phyloP scores from a whole-genome alignment of 1,140 invertebrate genomes.

The Stenopsyche tienmushanensis region DNA sequence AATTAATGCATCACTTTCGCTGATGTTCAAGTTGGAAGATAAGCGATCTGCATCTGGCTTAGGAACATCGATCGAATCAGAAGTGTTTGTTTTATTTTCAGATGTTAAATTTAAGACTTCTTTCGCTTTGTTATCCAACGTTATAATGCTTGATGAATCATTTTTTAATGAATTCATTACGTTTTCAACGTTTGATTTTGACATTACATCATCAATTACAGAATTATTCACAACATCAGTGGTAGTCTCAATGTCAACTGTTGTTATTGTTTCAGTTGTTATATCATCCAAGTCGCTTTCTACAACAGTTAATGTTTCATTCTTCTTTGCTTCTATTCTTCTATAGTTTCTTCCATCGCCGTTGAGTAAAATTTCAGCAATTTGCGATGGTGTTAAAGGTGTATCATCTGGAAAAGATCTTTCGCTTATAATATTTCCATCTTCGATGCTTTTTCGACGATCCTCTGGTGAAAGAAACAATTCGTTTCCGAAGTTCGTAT shows the following conservation, averaged over 20 bases:
- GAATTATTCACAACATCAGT: too few species aligned
- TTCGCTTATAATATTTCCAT: conserved; percentile 36
- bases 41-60: background rate
- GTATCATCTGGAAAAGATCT: conserved; percentile 39
- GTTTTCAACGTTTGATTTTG: background rate
- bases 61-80: background rate
- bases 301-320: too few species aligned
- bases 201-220: too few species aligned
- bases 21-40: background rate
- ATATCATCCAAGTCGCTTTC: too few species aligned
- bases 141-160: background rate
- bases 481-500: conserved; percentile 16
- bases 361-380: conserved; percentile 32
- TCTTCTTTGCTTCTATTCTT: conserved; percentile 32
- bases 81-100: background rate
- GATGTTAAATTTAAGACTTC: background rate
- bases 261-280: too few species aligned
- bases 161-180: background rate
- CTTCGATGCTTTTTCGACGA: conserved; percentile 8
- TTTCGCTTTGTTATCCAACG: background rate
- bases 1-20: background rate
- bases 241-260: too few species aligned
- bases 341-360: conserved; percentile 33
- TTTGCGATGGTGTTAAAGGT: conserved; percentile 35
- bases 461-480: conserved; percentile 12